Evolutionary conservation across 2,888 invertebrate genomes (phyloP), one percentile per base, ranked within the genome.

Genomic region (Sympetrum striolatum): DNA sequence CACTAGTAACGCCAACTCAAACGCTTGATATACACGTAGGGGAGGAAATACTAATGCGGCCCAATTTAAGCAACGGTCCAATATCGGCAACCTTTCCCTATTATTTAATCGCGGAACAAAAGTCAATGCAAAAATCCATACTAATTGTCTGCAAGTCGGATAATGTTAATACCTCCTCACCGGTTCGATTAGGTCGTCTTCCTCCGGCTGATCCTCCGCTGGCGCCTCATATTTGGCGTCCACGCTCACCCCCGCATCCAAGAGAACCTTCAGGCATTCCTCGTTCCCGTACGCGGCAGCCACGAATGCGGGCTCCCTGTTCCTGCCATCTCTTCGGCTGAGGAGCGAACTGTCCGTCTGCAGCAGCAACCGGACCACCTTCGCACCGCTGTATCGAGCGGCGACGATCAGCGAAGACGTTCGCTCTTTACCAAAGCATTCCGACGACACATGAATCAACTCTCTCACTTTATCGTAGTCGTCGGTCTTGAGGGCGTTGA

Each of bases 241-340:
- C 53, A 53, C 1, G 53, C 53, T 31, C 25, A 31, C 73, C 3
- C 73, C n/a, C 2, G 14, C 22, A 0, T 37, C n/a, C 39, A 86
- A n/a, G 10, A 86, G 60, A 0, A 31, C 14, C 15, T 94, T 94
- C 18, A 96, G 94, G 92, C 96, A 95, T 90, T 95, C 94, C 25
- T 94, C 92, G 91, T 95, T 94, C 3, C 60, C 86, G 37, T 58
- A 60, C 1, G 86, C 86, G 60, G 64, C 86, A 14, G 86, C 86
- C 12, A 86, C 86, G 22, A 86, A 31, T 8, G 60, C 37, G 37
- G 86, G 86, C n/a, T 25, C n/a, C 3, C 60, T 60, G 6, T 60
- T 60, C n/a, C 22, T 60, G 35, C n/a, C 22, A 37, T 86, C 86
- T 18, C 1, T 1, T 8, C 86, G n/a, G 18, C 22, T 35, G 3